phyloP scores from a whole-genome alignment of 2,797 vertebrate species.

The Bradypodion ventrale region DNA sequence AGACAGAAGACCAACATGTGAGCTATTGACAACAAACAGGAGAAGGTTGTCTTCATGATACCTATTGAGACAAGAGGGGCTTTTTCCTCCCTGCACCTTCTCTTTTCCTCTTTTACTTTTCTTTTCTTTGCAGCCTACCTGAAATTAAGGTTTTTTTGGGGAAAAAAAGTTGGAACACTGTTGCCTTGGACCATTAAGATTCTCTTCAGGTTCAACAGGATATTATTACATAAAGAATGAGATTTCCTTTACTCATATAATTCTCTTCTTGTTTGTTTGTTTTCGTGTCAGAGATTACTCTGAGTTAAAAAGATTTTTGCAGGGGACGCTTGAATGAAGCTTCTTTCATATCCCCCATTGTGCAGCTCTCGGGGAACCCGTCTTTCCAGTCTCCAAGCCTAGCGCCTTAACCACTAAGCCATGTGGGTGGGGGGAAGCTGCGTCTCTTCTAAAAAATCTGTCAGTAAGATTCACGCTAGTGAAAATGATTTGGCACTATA shows the following conservation, averaged over 20 bases:
- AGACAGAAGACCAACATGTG: slow-evolving; percentile 71
- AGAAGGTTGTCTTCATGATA: slow-evolving; percentile 50
- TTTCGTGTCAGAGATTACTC: too few species aligned
- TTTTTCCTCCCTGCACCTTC: slow-evolving; percentile 33
- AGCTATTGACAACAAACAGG: slow-evolving; percentile 73
- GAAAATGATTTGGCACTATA: background rate
- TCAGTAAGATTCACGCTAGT: too few species aligned
- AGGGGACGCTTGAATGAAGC: too few species aligned
- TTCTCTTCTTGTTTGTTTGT: too few species aligned
- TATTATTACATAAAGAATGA: background rate
- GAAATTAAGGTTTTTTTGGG: too few species aligned
- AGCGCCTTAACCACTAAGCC: too few species aligned
- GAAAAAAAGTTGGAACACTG: slow-evolving; percentile 11
- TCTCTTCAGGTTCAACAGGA: slow-evolving; percentile 12
- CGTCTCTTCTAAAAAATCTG: too few species aligned
- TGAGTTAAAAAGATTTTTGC: too few species aligned
- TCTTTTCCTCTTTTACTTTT: slow-evolving; percentile 5
- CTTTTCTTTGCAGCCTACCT: background rate
- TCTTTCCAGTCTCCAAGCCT: too few species aligned
- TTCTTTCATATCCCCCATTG: too few species aligned
- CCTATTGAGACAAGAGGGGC: slow-evolving; percentile 39
- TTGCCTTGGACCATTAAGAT: slow-evolving; percentile 39
- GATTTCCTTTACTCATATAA: background rate
- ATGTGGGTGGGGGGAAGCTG: too few species aligned
- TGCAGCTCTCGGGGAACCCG: too few species aligned